Base-by-base conservation (phyloP, 2,113 vertebrate genomes). In the Ondatra zibethicus region DNA sequence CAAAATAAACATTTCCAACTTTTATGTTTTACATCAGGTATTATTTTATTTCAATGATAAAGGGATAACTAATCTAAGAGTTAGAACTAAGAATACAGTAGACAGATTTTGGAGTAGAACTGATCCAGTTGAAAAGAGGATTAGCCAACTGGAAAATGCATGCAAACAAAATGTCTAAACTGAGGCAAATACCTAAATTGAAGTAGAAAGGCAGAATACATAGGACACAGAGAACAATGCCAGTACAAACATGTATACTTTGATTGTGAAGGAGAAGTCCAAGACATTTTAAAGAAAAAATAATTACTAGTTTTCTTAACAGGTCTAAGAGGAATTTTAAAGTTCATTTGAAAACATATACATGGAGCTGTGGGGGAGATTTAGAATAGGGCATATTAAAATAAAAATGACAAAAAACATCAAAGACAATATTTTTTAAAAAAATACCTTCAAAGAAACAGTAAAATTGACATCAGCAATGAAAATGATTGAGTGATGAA, bases 301-400 rank as follows among this genome's bases (percentile, higher is more conserved):
- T 25, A 82, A 16, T 7, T 77, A 8, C 19, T 72, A 82, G 65
- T 70, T 93, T 94, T 70, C 33, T 52, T 75, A 92, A 81, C 27
- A 82, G 66, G 63, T 94, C 73, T 36, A 84, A 91, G 17, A 92
- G 61, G 27, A 89, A 72, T 63, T 80, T 86, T 89, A 89, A 89
- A 95, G 21, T 70, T 78, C 17, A 66, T 11, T 2, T 14, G 50
- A 55, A 92, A 19, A 75, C 87, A 89, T 4, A 73, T 70, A 73
- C 36, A 73, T 78, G 17, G 16, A 81, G 19, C 36, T 61, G 3
- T 84, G n/a, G 58, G 23, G 25, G 27, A 84, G 58, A 84, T 63
- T 84, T 42, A 84, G 42, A 84, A 42, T 17, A 63, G 25, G 17
- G 14, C 9, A 93, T 12, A 50, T 45, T 72, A 81, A 4, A 94